Evolutionary conservation across 2,113 vertebrate species (phyloP).

Genomic region (Anguilla japonica): DNA sequence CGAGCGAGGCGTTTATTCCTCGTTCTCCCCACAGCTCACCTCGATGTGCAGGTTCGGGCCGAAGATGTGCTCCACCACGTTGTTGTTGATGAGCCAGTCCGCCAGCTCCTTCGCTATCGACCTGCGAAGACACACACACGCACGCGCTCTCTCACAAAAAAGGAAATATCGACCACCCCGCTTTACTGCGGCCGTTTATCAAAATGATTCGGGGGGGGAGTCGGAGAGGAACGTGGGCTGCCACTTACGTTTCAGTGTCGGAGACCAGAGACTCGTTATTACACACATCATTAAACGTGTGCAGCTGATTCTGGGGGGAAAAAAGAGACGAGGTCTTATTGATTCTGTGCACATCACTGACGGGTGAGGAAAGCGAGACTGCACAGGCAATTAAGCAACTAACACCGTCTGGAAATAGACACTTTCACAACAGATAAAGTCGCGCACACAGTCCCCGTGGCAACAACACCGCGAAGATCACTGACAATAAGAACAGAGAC

Average conservation of each 20-base stretch:
- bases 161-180: not conserved
- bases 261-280: slow-evolving; percentile 99
- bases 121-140: slow-evolving; percentile 59
- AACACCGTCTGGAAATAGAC: not conserved
- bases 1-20: too few species aligned
- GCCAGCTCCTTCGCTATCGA: slow-evolving; percentile 98
- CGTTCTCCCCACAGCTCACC: slow-evolving; percentile 66
- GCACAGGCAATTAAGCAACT: not conserved
- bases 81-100: slow-evolving; percentile 98
- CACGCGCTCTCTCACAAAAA: not conserved
- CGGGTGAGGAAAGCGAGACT: not conserved
- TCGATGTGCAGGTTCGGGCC: slow-evolving; percentile 99
- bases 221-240: not conserved
- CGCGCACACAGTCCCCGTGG: too few species aligned
- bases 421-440: not conserved
- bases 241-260: slow-evolving; percentile 97
- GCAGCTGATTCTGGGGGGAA: slow-evolving; percentile 89
- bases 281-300: slow-evolving; percentile 99
- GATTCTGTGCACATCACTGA: not conserved
- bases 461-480: not conserved
- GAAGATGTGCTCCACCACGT: slow-evolving; percentile 97
- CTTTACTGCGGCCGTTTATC: not conserved
- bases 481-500: not conserved
- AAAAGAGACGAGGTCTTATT: slow-evolving; percentile 41
- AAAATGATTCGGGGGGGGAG: not conserved